phyloP scores from a whole-genome alignment of 2,888 invertebrate species.

The Napeogenes inachia region DNA sequence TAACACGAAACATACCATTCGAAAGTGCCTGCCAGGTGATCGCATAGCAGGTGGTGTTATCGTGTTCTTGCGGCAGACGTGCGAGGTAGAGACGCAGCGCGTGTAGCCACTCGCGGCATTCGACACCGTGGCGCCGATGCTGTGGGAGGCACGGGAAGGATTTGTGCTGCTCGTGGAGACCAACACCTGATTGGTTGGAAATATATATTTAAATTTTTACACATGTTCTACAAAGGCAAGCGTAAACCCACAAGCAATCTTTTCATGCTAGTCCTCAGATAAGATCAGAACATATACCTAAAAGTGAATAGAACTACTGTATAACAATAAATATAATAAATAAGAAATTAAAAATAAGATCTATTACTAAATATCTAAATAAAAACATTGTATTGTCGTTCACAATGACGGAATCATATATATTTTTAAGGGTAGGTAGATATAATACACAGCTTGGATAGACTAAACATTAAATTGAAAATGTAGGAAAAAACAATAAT shows the following conservation, averaged over 20 bases:
- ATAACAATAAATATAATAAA: no score
- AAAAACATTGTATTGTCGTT: no score
- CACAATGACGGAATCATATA: no score
- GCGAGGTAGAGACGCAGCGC: constrained; percentile 84
- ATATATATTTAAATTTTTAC: no score
- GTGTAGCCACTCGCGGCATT: constrained; percentile 90
- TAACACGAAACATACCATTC: constrained; percentile 48
- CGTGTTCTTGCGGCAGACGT: constrained; percentile 70
- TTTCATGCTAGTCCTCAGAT: no score
- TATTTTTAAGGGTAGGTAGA: no score
- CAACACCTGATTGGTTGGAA: constrained; percentile 61
- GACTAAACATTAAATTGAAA: no score
- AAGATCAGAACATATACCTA: no score
- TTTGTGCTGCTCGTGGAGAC: constrained; percentile 78
- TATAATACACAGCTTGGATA: no score
- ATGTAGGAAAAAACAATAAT: neutral
- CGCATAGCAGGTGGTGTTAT: constrained; percentile 88
- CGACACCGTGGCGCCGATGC: constrained; percentile 78
- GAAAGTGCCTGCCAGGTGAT: constrained; percentile 88
- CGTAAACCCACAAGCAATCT: neutral
- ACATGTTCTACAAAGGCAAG: constrained; percentile 20
- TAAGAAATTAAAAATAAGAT: no score
- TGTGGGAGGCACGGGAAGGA: constrained; percentile 84
- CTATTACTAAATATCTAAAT: no score
- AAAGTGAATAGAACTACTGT: no score